Evolutionary conservation across 2,797 vertebrate species (phyloP).

Genomic region (Hyperoplus lanceolatus): DNA sequence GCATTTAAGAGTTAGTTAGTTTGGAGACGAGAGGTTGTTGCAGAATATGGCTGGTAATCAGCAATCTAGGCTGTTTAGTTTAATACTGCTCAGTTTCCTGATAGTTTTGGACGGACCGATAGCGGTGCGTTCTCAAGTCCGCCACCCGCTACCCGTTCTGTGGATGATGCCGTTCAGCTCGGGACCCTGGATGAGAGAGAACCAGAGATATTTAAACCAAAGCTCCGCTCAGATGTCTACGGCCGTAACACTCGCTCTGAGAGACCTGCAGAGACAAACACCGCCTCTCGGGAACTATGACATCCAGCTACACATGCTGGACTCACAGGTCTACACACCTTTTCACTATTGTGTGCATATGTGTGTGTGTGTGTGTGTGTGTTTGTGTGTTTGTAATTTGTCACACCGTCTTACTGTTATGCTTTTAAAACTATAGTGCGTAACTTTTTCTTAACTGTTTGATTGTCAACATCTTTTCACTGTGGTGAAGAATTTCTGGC

Average conservation of each 20-base stretch:
- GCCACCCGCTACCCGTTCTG: slow-evolving; percentile 74
- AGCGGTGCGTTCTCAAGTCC: slow-evolving; percentile 30
- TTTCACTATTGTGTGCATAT: too few species aligned
- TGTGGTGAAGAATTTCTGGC: too few species aligned
- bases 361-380: too few species aligned
- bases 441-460: too few species aligned
- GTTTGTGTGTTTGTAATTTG: too few species aligned
- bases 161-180: slow-evolving; percentile 73
- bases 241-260: slow-evolving; percentile 76
- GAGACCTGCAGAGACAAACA: slow-evolving; percentile 73
- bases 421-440: too few species aligned
- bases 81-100: slow-evolving; percentile 51
- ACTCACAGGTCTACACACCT: slow-evolving; percentile 49
- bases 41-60: slow-evolving; percentile 35
- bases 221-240: slow-evolving; percentile 33
- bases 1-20: too few species aligned
- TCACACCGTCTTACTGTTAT: too few species aligned
- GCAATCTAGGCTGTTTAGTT: background rate
- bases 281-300: slow-evolving; percentile 72
- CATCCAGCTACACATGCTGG: slow-evolving; percentile 75
- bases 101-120: background rate
- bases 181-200: slow-evolving; percentile 10
- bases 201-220: slow-evolving; percentile 28
- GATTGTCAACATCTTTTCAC: too few species aligned
- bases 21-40: background rate